Conservation (phyloP, 2,113 vertebrate genomes). For the Sus scrofa region DNA sequence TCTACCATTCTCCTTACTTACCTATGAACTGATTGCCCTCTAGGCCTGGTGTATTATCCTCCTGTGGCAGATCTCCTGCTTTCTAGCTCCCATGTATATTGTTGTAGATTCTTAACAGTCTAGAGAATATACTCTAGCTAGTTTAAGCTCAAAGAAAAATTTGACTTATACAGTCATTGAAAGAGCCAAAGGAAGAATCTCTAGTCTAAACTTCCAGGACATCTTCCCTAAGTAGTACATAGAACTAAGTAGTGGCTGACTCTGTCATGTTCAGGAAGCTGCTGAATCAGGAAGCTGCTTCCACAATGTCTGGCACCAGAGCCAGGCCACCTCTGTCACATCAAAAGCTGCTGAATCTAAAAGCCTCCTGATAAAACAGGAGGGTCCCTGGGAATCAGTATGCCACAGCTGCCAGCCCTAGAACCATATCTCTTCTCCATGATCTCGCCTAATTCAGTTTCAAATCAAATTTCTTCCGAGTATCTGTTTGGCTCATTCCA, state of each 20-base stretch:
- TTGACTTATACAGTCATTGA: not conserved
- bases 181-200: not conserved
- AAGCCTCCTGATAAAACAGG: not conserved
- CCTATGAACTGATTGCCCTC: too few species aligned
- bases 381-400: not conserved
- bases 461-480: not conserved
- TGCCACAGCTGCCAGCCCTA: too few species aligned
- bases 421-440: not conserved
- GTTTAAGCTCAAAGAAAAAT: not conserved
- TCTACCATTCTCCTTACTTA: not conserved
- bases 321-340: not conserved
- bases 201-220: not conserved
- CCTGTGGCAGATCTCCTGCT: not conserved
- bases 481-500: not conserved
- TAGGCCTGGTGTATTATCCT: not conserved
- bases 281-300: not conserved
- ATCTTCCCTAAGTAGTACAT: not conserved
- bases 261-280: not conserved
- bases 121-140: not conserved
- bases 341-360: not conserved
- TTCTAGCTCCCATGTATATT: not conserved
- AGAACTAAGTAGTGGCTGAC: not conserved
- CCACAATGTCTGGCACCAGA: not conserved
- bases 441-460: not conserved
- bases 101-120: not conserved